Conservation (phyloP, 2,797 vertebrate genomes). For the Characodon lateralis region DNA sequence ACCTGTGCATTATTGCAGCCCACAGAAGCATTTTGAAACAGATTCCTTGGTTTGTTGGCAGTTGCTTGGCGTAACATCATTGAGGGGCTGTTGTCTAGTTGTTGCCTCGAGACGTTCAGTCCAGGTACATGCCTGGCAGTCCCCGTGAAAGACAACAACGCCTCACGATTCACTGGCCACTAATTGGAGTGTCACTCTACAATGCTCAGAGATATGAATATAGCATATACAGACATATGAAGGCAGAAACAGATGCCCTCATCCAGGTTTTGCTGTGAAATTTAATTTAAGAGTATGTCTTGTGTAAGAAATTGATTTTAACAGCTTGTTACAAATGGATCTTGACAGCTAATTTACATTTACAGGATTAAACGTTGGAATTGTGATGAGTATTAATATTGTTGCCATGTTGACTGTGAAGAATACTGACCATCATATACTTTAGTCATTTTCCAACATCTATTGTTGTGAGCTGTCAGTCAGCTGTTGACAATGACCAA, state of each 20-base stretch:
- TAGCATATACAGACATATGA: slow-evolving; percentile 51
- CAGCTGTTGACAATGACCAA: neutral
- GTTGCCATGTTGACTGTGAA: slow-evolving; percentile 36
- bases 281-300: slow-evolving; percentile 63
- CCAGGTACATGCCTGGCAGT: slow-evolving; percentile 62
- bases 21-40: slow-evolving; percentile 30
- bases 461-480: neutral
- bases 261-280: slow-evolving; percentile 44
- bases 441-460: neutral
- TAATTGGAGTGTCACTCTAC: slow-evolving; percentile 81
- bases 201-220: slow-evolving; percentile 63
- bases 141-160: slow-evolving; percentile 65
- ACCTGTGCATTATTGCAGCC: slow-evolving; percentile 58
- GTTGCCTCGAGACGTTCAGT: slow-evolving; percentile 57
- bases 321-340: slow-evolving; percentile 62
- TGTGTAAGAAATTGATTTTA: slow-evolving; percentile 71
- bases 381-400: slow-evolving; percentile 58
- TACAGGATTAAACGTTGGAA: slow-evolving; percentile 68
- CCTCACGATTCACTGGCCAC: slow-evolving; percentile 80
- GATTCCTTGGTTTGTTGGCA: slow-evolving; percentile 58
- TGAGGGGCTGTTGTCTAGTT: slow-evolving; percentile 57
- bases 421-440: slow-evolving; percentile 29
- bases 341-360: slow-evolving; percentile 69
- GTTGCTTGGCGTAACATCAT: slow-evolving; percentile 56
- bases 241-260: slow-evolving; percentile 48